Evolutionary conservation across 2,888 invertebrate species (phyloP), one percentile per base, ranked within the genome.

Genomic region (Geotrupes spiniger): DNA sequence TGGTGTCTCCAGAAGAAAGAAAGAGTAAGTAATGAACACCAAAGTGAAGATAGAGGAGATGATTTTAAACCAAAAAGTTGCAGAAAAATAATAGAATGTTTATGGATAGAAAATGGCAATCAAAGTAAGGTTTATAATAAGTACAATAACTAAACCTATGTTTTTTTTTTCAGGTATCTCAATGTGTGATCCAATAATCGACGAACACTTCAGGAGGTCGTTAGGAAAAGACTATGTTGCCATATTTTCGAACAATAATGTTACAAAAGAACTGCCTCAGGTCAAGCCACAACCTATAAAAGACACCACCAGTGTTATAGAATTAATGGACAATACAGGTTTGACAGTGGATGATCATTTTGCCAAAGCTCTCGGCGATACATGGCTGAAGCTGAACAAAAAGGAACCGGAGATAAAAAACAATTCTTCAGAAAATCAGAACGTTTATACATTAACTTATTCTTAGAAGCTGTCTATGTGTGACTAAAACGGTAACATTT

Each of bases 191-290:
- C 90, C 91, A 8, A 91, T 90, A 46, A 93, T 95, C 65, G 95
- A 96, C 74, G 96, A 96, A 70, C 95, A 96, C 74, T 96, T 96
- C 75, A 81, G 94, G 46, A 84, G 94, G 53, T 94, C 94, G 1
- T 78, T 96, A 54, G 94, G 94, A 47, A 84, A 87, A 60, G 84
- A 89, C 69, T 88, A 88, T 75, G 81, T 84, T 72, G 80, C 79
- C 51, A 74, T 88, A 39, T 85, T 85, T 69, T 79, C 80, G 61
- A 83, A 81, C 62, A 80, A 78, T 65, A 75, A 70, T 25, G 48
- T 59, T 54, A 49, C 69, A 25, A 69, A 60, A 63, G 71, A 66
- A 55, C 49, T 51, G 2, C 51, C 51, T 47, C 43, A 57, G 16
- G 49, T 49, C 43, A 59, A 55, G 39, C 16, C 42, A 21, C 49